phyloP scores from a whole-genome alignment of 1,140 invertebrate species.

The Tenebrio molitor region DNA sequence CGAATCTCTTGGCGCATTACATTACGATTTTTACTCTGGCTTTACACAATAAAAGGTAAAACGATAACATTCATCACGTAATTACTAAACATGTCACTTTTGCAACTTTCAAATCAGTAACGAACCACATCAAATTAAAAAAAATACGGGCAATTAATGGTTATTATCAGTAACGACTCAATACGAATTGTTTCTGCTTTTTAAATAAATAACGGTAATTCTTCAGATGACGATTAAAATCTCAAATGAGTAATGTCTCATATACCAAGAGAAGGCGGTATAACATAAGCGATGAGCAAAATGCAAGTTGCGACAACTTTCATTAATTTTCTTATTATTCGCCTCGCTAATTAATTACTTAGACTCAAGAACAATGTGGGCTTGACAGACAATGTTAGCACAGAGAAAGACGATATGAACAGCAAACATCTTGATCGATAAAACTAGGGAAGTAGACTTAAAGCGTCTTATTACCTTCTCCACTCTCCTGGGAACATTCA shows the following conservation, averaged over 20 bases:
- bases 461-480: constrained; percentile 30
- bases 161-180: not conserved
- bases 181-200: not conserved
- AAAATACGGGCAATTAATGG: too few relatives aligned
- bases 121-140: constrained; percentile 10
- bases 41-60: too few relatives aligned
- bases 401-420: constrained; percentile 33
- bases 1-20: not conserved
- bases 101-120: constrained; percentile 13
- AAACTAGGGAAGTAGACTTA: constrained; percentile 32
- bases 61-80: too few relatives aligned
- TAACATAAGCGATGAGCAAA: constrained; percentile 12
- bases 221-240: constrained; percentile 17
- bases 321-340: constrained; percentile 36
- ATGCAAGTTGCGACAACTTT: constrained; percentile 26
- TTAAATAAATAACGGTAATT: not conserved
- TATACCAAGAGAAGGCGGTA: not conserved
- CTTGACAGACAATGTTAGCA: constrained; percentile 30
- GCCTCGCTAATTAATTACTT: constrained; percentile 27
- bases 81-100: not conserved
- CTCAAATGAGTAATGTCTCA: too few relatives aligned
- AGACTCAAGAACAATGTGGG: constrained; percentile 10
- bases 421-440: constrained; percentile 40
- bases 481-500: constrained; percentile 17
- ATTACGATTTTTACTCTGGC: not conserved